Percentiles rank a stretch among this genome's conserved stretches.
These are phyloP conservation scores for Porites rus DNA, from an alignment of 92 coral and sea anemone species.

Conservation along the genomic window DNA sequence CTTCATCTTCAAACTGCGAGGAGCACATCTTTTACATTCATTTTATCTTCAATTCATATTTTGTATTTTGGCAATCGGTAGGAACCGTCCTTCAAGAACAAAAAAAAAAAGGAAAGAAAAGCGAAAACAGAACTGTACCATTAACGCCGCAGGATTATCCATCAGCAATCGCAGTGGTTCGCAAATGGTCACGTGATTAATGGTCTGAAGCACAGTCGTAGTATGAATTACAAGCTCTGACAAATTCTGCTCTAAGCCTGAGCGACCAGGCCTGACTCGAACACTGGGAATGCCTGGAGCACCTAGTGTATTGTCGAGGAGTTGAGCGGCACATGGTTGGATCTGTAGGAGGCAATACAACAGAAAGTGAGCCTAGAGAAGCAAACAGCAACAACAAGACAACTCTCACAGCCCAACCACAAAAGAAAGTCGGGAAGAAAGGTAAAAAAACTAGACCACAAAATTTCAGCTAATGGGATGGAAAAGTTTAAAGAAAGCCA, in stretches of 20 bases:
- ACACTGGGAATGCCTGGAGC: slow-evolving; percentile 54
- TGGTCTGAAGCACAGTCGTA: slow-evolving; percentile 62
- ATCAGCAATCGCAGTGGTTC: slow-evolving; percentile 71
- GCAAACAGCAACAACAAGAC: no score
- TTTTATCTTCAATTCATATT: no score
- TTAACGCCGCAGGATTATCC: slow-evolving; percentile 73
- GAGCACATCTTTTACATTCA: no score
- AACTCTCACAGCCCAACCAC: no score
- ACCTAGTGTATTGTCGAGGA: slow-evolving; percentile 72
- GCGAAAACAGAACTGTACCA: slow-evolving; percentile 39
- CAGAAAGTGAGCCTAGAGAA: not conserved
- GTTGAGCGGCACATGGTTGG: slow-evolving; percentile 65
- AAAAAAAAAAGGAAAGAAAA: no score
- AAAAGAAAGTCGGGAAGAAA: no score
- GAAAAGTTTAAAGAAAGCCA: no score
- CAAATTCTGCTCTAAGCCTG: slow-evolving; percentile 55
- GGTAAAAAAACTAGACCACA: no score
- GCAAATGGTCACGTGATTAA: slow-evolving; percentile 55
- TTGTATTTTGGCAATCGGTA: no score
- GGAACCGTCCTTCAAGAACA: no score
- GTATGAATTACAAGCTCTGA: slow-evolving; percentile 80
- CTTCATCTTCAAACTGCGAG: no score
- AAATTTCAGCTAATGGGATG: no score
- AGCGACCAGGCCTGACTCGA: slow-evolving; percentile 64
- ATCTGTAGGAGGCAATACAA: slow-evolving; percentile 23